These are phyloP conservation scores for Orgyia antiqua DNA, from an alignment of 2,888 invertebrate genomes.

Conservation along the genomic window DNA sequence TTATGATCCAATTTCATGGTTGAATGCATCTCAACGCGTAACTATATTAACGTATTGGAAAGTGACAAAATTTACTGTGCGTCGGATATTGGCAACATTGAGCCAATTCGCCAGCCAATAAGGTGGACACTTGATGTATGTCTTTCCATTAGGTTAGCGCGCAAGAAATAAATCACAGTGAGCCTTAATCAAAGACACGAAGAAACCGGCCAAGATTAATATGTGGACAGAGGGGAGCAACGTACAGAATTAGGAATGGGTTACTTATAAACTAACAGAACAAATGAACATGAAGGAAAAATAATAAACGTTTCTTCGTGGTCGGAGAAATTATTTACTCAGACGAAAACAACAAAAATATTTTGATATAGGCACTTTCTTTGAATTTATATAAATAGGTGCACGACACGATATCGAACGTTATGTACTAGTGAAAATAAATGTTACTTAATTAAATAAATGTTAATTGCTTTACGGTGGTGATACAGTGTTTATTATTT, in stretches of 20 bases:
- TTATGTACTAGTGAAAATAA: no score
- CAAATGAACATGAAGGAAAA: conserved; percentile 40
- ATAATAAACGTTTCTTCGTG: no score
- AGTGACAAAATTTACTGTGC: conserved; percentile 53
- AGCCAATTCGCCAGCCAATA: conserved; percentile 70
- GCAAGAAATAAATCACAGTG: conserved; percentile 73
- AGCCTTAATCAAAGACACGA: conserved; percentile 72
- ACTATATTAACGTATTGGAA: conserved; percentile 23
- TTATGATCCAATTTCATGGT: conserved; percentile 15
- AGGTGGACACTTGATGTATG: conserved; percentile 75
- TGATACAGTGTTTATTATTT: no score
- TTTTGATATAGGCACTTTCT: no score
- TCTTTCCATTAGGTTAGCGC: conserved; percentile 71
- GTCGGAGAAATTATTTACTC: conserved; percentile 3
- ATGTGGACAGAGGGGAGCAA: conserved; percentile 53
- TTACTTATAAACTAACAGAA: conserved; percentile 22
- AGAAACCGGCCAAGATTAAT: conserved; percentile 68
- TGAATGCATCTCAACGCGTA: conserved; percentile 13
- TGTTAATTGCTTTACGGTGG: no score
- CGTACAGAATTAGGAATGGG: conserved; percentile 43
- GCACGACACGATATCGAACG: no score
- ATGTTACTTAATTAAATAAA: no score
- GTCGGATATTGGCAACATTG: conserved; percentile 59
- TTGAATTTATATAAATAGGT: no score
- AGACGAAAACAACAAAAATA: not conserved